A percentile compares a stretch with the other conserved stretches of the same genome.
Evolutionary conservation across 2,888 invertebrate genomes (phyloP).

Genomic region (Monopis laevigella): DNA sequence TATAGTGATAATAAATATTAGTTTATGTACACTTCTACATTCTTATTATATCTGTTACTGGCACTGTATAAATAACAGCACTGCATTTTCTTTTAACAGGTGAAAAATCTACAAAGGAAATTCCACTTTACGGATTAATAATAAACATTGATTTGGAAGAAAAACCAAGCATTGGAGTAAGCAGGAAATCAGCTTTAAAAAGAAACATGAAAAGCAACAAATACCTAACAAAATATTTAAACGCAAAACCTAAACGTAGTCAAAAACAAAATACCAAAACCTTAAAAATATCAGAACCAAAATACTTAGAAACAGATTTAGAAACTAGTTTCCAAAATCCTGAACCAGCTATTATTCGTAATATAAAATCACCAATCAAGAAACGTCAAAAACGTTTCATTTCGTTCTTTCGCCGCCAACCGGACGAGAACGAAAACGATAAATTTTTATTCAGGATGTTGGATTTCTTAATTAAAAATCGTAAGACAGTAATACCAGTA

Average conservation of each 20-base stretch:
- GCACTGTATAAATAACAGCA: slow-evolving; percentile 10
- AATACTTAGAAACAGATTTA: slow-evolving; percentile 5
- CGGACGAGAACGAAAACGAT: slow-evolving; percentile 26
- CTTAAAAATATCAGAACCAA: not conserved
- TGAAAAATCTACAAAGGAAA: not conserved
- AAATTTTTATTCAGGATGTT: slow-evolving; percentile 35
- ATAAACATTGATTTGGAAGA: slow-evolving; percentile 10
- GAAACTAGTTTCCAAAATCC: slow-evolving; percentile 9
- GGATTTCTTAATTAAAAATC: slow-evolving; percentile 34
- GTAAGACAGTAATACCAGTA: slow-evolving; percentile 34
- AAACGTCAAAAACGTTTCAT: slow-evolving; percentile 37
- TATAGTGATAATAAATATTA: too few relatives aligned
- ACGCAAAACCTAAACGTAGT: not conserved
- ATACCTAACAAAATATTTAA: not conserved
- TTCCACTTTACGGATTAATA: slow-evolving; percentile 10
- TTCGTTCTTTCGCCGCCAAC: slow-evolving; percentile 25
- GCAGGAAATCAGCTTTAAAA: too few relatives aligned
- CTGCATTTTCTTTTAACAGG: slow-evolving; percentile 5
- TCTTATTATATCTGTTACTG: too few relatives aligned
- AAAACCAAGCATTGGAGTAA: not conserved
- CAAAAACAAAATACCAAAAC: not conserved
- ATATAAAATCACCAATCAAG: not conserved
- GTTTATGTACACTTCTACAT: too few relatives aligned
- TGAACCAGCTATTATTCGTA: slow-evolving; percentile 8
- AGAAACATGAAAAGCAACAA: not conserved